Conservation (phyloP, 1,140 invertebrate species). For the Leptonema lineaticorne region DNA sequence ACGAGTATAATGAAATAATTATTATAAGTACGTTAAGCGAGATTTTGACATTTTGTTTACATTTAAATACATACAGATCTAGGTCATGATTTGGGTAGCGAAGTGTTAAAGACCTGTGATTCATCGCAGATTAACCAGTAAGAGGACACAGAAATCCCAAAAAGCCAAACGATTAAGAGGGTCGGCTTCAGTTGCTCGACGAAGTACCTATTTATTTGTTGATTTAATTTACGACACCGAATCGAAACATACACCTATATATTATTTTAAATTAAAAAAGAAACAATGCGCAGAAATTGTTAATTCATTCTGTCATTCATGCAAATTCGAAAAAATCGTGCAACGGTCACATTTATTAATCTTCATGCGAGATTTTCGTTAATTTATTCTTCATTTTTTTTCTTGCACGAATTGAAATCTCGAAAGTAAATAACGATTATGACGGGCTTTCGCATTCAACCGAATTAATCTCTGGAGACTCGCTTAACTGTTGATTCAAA, state of each 20-base stretch:
- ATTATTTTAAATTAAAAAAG: neutral
- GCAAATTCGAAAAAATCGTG: neutral
- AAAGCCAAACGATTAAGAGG: slow-evolving; percentile 1
- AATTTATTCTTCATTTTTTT: no score
- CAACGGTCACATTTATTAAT: neutral
- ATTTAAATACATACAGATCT: no score
- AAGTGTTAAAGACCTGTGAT: neutral
- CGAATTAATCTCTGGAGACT: neutral
- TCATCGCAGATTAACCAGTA: neutral
- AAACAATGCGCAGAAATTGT: neutral
- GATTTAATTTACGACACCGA: neutral
- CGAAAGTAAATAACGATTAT: neutral
- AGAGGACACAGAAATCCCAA: neutral
- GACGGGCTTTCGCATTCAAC: neutral
- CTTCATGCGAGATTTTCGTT: no score
- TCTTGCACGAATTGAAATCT: no score
- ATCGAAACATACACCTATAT: neutral
- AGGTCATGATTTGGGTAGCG: neutral
- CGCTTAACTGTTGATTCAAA: neutral
- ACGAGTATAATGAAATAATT: no score
- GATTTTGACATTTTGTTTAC: no score
- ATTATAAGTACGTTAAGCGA: no score
- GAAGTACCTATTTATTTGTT: neutral
- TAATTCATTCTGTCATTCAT: slow-evolving; percentile 15
- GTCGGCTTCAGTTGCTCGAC: neutral